Evolutionary conservation across 1,140 invertebrate species (phyloP), one percentile per base, ranked within the genome.

Genomic region (Cepaea nemoralis): DNA sequence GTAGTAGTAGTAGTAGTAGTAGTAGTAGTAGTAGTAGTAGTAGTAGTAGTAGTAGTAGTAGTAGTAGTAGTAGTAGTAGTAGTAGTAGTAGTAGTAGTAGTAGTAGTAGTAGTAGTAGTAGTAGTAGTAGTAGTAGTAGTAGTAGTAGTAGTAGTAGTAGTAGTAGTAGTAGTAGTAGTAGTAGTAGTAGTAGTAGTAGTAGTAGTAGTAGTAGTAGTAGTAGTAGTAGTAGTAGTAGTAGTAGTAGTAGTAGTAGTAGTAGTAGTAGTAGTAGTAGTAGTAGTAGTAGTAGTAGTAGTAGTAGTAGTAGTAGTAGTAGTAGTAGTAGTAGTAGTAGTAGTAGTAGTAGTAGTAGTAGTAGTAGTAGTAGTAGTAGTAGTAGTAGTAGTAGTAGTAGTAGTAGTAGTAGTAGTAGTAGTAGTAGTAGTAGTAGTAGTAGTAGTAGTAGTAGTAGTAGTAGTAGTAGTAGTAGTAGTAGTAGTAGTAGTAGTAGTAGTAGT

Each of bases 1-100:
- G 31, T 42, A 48, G 45, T 31, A 50, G 27, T 39, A 70, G n/a
- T 66, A 24, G 81, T 42, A 31, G 35, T 35, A 67, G 40, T 76
- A 33, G 66, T 66, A 39, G 40, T 27, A 66, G 66, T 63, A 67
- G 35, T 75, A 31, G 50, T 59, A 22, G 69, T 50, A 71, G 66
- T 27, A 27, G 35, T n/a, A 40, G 35, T 42, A 31, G 66, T 39
- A 33, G 67, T 37, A 33, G 67, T 37, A 69, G 80, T 71, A 27
- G 78, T 82, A 42, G 84, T 83, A n/a, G 82, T 80, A 39, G 83
- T 85, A 31, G 83, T 82, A 70, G 87, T 92, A 83, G 89, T 86
- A 87, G 85, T 81, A 33, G 90, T 85, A 35, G 76, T 79, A 45
- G 39, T 55, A 33, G 35, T 42, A 27, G 42, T 59, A 59, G 42